Evolutionary conservation across 1,140 invertebrate genomes (phyloP).

Genomic region (Drosophila bifasciata): DNA sequence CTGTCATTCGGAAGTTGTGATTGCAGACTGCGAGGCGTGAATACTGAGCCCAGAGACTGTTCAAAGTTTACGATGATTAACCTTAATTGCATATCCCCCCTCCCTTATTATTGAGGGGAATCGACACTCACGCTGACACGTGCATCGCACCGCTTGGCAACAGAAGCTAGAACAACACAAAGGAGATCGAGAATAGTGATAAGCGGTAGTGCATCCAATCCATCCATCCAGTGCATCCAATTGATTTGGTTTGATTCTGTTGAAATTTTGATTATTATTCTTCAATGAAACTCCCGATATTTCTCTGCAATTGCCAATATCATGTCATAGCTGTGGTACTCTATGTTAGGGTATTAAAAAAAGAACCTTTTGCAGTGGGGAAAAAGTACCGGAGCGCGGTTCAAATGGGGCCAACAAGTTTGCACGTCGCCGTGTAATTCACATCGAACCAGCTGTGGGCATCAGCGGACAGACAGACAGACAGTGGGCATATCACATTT

Average conservation of each 20-base stretch:
- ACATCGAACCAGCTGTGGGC: slow-evolving; percentile 1
- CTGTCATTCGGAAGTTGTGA: slow-evolving; percentile 33
- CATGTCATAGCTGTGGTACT: no score
- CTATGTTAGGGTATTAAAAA: slow-evolving; percentile 2
- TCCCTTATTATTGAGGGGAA: not conserved
- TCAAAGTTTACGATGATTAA: slow-evolving; percentile 32
- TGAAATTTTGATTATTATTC: no score
- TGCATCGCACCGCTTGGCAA: slow-evolving; percentile 7
- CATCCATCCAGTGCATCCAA: no score
- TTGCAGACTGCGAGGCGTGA: slow-evolving; percentile 38
- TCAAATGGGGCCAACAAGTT: slow-evolving; percentile 30
- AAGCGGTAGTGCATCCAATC: no score
- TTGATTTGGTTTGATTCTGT: not conserved
- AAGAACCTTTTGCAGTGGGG: slow-evolving; percentile 32
- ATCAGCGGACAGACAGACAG: slow-evolving; percentile 1
- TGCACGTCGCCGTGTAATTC: slow-evolving; percentile 33
- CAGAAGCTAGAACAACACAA: not conserved
- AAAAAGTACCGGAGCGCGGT: slow-evolving; percentile 39
- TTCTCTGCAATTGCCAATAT: no score
- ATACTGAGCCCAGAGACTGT: slow-evolving; percentile 26
- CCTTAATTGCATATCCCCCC: slow-evolving; percentile 34
- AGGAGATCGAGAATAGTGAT: no score
- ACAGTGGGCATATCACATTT: slow-evolving; percentile 27
- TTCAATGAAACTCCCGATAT: no score
- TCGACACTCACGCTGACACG: slow-evolving; percentile 29